These are phyloP conservation scores for Coronaproctus castanopsis DNA, from an alignment of 2,888 invertebrate genomes.

Conservation along the genomic window DNA sequence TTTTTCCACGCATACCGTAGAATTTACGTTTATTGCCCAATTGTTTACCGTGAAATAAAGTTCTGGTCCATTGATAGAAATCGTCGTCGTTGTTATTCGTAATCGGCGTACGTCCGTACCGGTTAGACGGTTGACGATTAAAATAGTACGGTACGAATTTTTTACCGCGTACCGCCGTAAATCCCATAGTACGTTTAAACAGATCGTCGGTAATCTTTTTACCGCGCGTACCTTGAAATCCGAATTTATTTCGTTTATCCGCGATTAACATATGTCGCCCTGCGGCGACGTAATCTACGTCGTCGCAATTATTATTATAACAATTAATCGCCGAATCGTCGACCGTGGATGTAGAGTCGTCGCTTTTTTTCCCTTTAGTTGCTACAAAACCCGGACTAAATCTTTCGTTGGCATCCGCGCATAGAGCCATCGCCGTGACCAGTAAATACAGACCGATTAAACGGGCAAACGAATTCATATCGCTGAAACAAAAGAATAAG, in stretches of 20 bases:
- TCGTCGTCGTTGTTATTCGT: constrained; percentile 1
- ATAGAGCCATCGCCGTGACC: no score
- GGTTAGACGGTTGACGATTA: no score
- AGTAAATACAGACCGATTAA: no score
- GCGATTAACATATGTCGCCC: neutral
- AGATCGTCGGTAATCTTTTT: constrained; percentile 4
- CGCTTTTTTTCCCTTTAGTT: constrained; percentile 10
- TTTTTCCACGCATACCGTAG: constrained; percentile 12
- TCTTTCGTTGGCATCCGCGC: neutral
- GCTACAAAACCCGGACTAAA: constrained; percentile 8
- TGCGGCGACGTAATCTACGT: neutral
- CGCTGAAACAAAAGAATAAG: no score
- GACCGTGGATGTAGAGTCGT: constrained; percentile 1
- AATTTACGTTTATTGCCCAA: constrained; percentile 13
- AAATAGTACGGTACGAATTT: neutral
- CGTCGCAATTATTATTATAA: neutral
- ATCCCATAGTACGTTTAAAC: constrained; percentile 7
- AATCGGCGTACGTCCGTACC: neutral
- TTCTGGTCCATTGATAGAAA: constrained; percentile 5
- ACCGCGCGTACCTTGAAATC: constrained; percentile 11
- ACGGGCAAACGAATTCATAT: no score
- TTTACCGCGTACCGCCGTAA: neutral
- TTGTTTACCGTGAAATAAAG: no score
- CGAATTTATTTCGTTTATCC: neutral
- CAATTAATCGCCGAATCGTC: no score